Evolutionary conservation across 1,140 invertebrate genomes (phyloP).

Genomic region (Luehdorfia chinensis): DNA sequence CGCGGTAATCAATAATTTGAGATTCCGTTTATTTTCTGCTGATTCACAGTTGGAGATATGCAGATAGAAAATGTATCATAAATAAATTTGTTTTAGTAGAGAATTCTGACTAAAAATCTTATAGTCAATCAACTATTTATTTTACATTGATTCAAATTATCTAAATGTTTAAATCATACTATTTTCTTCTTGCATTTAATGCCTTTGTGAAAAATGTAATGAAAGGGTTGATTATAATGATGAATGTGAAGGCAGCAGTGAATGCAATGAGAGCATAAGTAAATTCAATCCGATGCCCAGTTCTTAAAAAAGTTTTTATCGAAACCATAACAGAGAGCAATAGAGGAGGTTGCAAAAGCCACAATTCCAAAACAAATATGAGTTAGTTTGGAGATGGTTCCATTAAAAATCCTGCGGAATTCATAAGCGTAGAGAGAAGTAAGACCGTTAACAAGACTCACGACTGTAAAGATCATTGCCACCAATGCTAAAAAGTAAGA

Average conservation of each 20-base stretch:
- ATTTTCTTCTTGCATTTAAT: constrained; percentile 19
- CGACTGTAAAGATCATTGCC: constrained; percentile 43
- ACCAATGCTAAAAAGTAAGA: constrained; percentile 39
- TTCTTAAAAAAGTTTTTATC: constrained; percentile 37
- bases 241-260: constrained; percentile 29
- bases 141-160: no score
- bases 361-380: constrained; percentile 51
- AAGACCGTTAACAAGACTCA: constrained; percentile 44
- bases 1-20: no score
- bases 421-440: constrained; percentile 50
- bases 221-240: constrained; percentile 36
- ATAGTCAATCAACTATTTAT: no score
- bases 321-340: constrained; percentile 42
- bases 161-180: no score
- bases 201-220: constrained; percentile 34
- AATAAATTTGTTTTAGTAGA: no score
- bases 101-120: no score
- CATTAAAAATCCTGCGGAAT: constrained; percentile 32
- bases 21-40: no score
- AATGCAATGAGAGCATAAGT: constrained; percentile 29
- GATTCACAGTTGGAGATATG: no score
- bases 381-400: constrained; percentile 42
- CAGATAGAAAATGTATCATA: no score
- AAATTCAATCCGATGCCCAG: constrained; percentile 24
- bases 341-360: constrained; percentile 27